Evolutionary conservation across 2,113 vertebrate species (phyloP).

Genomic region (Bubo bubo): DNA sequence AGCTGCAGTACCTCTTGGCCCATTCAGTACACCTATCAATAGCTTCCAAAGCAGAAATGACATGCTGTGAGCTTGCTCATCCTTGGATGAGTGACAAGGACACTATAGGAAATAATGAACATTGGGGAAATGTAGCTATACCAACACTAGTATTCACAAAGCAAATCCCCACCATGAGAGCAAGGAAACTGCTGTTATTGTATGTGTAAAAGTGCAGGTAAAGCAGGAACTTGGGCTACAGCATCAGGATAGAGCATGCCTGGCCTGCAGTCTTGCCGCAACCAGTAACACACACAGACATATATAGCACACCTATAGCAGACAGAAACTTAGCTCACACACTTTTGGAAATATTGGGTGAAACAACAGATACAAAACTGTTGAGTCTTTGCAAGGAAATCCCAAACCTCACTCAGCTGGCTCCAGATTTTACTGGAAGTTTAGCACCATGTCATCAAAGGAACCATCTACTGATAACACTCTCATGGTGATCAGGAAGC

Average conservation of each 20-base stretch:
- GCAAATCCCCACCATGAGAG: not conserved
- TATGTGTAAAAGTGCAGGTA: not conserved
- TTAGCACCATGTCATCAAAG: not conserved
- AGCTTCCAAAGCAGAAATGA: constrained; percentile 22
- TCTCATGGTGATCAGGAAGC: not conserved
- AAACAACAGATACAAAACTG: not conserved
- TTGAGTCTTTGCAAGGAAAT: not conserved
- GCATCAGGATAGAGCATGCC: not conserved
- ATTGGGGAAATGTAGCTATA: constrained; percentile 30
- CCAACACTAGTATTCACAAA: constrained; percentile 1
- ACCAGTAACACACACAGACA: not conserved
- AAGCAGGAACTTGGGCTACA: not conserved
- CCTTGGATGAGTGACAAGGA: constrained; percentile 18
- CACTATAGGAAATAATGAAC: constrained; percentile 1
- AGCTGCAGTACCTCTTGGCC: not conserved
- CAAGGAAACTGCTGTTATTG: not conserved
- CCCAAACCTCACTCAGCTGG: not conserved
- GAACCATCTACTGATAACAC: not conserved
- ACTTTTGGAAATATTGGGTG: not conserved
- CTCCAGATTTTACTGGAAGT: not conserved
- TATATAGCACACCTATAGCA: not conserved
- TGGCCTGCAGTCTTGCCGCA: not conserved
- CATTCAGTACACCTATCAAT: not conserved
- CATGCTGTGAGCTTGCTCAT: not conserved
- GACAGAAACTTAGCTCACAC: not conserved